A percentile compares a stretch with the other conserved stretches of the same genome.
phyloP scores from a whole-genome alignment of 2,113 vertebrate genomes.

The Etheostoma cragini region DNA sequence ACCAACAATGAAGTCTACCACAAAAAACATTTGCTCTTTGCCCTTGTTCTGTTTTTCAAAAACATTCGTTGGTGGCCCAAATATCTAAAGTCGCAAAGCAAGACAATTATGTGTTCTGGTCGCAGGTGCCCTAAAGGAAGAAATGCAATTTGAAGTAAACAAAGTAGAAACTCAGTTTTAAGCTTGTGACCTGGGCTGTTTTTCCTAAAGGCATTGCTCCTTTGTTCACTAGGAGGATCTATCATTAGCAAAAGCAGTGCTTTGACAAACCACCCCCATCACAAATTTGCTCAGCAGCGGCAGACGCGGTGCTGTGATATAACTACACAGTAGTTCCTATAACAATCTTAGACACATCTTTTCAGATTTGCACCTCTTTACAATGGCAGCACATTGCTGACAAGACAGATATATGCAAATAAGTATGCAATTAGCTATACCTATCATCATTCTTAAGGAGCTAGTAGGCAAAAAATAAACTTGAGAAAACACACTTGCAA shows the following conservation, averaged over 20 bases:
- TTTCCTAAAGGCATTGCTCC: not conserved
- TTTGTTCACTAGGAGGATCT: not conserved
- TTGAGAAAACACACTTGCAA: not conserved
- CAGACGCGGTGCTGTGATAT: not conserved
- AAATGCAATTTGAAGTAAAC: constrained; percentile 39
- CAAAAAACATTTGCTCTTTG: constrained; percentile 40
- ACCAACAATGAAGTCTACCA: constrained; percentile 62
- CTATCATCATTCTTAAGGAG: not conserved
- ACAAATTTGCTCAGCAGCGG: not conserved
- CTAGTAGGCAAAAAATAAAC: not conserved
- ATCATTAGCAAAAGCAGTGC: constrained; percentile 12
- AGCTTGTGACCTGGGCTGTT: constrained; percentile 17
- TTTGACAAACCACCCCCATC: not conserved
- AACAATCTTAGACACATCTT: not conserved
- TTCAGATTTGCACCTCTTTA: not conserved
- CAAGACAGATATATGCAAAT: not conserved
- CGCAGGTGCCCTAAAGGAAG: not conserved
- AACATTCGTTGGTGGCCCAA: constrained; percentile 14
- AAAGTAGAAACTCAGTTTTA: constrained; percentile 13
- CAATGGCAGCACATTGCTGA: not conserved
- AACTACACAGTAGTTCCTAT: not conserved
- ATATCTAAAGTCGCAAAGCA: constrained; percentile 28
- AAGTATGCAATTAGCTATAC: not conserved
- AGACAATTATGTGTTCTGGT: constrained; percentile 11
- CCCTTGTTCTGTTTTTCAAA: constrained; percentile 49